A percentile compares a stretch with the other conserved stretches of the same genome.
Evolutionary conservation across 2,797 vertebrate species (phyloP).

Genomic region (Cirrhinus molitorella): DNA sequence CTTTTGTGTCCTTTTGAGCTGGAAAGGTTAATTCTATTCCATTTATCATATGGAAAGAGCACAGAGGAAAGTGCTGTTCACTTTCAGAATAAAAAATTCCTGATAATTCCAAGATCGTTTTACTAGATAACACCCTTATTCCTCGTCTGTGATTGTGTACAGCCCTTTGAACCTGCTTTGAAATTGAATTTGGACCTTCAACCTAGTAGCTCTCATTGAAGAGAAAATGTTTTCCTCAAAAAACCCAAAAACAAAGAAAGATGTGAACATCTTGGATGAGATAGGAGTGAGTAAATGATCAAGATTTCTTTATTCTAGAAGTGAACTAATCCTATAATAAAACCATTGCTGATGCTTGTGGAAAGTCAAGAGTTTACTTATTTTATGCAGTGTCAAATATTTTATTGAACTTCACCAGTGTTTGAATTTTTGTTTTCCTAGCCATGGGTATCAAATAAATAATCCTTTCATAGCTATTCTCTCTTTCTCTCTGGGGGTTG

Average conservation of each 20-base stretch:
- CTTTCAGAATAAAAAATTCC: not conserved
- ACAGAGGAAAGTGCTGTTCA: not conserved
- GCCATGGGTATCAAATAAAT: not conserved
- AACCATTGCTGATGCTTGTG: not conserved
- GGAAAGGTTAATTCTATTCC: not conserved
- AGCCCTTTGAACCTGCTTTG: too few species aligned
- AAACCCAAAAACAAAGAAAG: too few species aligned
- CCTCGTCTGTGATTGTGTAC: too few species aligned
- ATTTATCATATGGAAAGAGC: not conserved
- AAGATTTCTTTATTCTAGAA: too few species aligned
- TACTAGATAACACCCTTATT: too few species aligned
- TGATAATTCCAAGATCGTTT: too few species aligned
- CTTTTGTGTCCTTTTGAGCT: not conserved
- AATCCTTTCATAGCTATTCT: not conserved
- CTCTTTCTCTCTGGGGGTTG: constrained; percentile 3
- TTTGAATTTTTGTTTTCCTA: not conserved
- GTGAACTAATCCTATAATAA: not conserved
- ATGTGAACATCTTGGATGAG: too few species aligned
- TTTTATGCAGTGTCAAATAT: not conserved
- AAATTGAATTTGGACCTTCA: too few species aligned
- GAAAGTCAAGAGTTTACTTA: not conserved
- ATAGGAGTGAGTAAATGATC: too few species aligned
- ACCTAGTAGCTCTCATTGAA: too few species aligned
- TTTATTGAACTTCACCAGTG: not conserved
- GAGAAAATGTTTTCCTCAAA: too few species aligned